Conservation (phyloP, 2,888 invertebrate genomes). For the Plebejus anna region DNA sequence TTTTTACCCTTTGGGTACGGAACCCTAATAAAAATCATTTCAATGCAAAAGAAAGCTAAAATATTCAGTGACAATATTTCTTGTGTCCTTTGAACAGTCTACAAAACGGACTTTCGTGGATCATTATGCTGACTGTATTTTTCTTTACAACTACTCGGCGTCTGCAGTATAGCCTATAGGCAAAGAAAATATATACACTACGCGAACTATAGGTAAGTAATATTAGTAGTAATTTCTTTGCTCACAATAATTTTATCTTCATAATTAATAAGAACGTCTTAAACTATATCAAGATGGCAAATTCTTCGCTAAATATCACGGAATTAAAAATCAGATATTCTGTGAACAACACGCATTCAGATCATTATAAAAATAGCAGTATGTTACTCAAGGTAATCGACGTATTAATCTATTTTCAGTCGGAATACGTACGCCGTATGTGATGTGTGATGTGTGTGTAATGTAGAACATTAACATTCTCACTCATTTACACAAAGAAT, state of each 20-base stretch:
- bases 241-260: neutral
- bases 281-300: neutral
- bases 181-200: too few species aligned
- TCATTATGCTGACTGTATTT: too few species aligned
- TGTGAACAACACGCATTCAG: conserved; percentile 40
- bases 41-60: neutral
- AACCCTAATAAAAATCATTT: too few species aligned
- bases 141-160: neutral
- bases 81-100: neutral
- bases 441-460: neutral
- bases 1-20: too few species aligned
- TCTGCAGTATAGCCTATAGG: neutral
- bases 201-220: too few species aligned
- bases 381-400: conserved; percentile 42
- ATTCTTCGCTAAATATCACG: neutral
- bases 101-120: neutral
- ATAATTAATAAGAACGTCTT: neutral
- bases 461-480: conserved; percentile 7
- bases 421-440: conserved; percentile 22
- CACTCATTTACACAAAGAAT: neutral
- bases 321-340: conserved; percentile 5
- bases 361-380: conserved; percentile 41
- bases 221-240: neutral
- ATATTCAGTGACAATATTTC: neutral
- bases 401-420: conserved; percentile 39